Conservation (phyloP, 2,113 vertebrate species). For the Pterocles gutturalis region DNA sequence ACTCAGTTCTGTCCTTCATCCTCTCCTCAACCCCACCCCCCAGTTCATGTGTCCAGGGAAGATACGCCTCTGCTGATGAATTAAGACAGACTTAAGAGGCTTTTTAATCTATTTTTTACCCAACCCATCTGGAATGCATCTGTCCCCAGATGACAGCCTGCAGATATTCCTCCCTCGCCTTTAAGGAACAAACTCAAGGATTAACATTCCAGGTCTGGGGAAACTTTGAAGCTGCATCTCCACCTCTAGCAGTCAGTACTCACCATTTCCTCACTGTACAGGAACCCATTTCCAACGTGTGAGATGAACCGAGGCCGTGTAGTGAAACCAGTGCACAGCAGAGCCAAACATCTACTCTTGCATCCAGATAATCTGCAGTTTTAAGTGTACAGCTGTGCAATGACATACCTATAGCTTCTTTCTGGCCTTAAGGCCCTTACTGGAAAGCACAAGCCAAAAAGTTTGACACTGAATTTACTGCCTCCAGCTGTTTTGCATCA, state of each 20-base stretch:
- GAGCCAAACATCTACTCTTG: neutral
- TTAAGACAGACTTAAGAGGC: neutral
- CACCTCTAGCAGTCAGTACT: rapidly evolving
- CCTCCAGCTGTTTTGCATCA: neutral
- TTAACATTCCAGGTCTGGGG: neutral
- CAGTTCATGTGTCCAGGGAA: neutral
- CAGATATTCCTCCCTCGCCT: neutral
- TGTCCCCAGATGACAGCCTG: rapidly evolving
- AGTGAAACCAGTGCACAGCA: neutral
- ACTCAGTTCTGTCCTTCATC: neutral
- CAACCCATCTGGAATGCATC: too few species aligned
- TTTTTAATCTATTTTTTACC: neutral
- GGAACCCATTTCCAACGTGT: neutral
- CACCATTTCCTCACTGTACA: rapidly evolving
- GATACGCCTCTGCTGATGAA: neutral
- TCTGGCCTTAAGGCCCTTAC: rapidly evolving
- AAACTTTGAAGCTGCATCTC: neutral
- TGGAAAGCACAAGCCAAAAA: rapidly evolving
- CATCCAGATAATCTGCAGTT: neutral
- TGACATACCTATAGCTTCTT: neutral
- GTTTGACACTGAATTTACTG: too few species aligned
- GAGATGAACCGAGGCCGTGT: rapidly evolving
- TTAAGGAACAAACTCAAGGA: neutral
- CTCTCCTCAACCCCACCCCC: rapidly evolving
- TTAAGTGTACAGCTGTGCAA: neutral